phyloP scores from a whole-genome alignment of 2,113 vertebrate species.

The Symphodus melops region DNA sequence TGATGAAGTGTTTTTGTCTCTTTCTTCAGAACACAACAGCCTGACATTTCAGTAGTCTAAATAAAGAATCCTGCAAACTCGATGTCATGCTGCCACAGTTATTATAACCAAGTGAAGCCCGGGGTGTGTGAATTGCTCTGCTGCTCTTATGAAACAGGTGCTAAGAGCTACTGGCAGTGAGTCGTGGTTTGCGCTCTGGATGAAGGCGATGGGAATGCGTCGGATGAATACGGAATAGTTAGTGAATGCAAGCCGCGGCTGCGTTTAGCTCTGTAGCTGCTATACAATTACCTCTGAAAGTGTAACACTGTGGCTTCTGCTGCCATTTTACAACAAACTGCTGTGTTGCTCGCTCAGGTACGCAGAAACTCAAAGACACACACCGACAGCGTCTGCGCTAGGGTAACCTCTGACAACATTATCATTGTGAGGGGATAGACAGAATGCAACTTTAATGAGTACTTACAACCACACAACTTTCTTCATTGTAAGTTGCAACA shows the following conservation, averaged over 20 bases:
- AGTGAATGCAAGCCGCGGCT: neutral
- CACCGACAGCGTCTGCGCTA: too few relatives aligned
- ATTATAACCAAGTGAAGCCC: neutral
- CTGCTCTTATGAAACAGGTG: slow-evolving; percentile 21
- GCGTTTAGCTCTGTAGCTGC: neutral
- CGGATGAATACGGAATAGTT: slow-evolving; percentile 17
- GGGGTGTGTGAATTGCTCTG: slow-evolving; percentile 13
- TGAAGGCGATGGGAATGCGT: neutral
- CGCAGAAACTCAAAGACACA: neutral
- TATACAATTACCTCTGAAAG: neutral
- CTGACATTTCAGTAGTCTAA: slow-evolving; percentile 12
- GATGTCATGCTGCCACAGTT: neutral
- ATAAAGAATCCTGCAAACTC: slow-evolving; percentile 1
- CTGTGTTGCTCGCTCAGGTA: neutral
- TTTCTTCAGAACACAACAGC: neutral
- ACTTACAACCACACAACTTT: neutral
- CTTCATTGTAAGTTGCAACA: neutral
- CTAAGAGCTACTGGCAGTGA: slow-evolving; percentile 16
- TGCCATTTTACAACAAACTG: neutral
- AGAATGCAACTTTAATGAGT: neutral
- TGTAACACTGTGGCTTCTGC: neutral
- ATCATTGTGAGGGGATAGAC: neutral
- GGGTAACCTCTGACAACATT: neutral
- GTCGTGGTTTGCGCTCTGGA: slow-evolving; percentile 14
- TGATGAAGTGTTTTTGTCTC: neutral